phyloP scores from a whole-genome alignment of 2,888 invertebrate genomes.

The Prosapia bicincta region DNA sequence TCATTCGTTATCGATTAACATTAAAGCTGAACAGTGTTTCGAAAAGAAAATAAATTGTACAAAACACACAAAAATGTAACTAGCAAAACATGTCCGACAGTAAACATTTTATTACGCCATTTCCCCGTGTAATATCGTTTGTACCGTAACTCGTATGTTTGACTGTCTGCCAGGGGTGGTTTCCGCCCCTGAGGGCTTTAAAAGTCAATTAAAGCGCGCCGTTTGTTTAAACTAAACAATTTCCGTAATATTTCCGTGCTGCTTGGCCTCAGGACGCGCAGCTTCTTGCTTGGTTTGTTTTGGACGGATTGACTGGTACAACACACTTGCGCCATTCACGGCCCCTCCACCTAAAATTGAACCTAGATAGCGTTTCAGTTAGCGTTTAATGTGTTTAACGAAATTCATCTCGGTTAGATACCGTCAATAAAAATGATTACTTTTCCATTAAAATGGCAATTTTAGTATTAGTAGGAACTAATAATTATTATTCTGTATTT shows the following conservation, averaged over 20 bases:
- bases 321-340: slow-evolving; percentile 11
- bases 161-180: neutral
- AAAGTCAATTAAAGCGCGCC: slow-evolving; percentile 23
- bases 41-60: neutral
- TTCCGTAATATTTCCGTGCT: slow-evolving; percentile 17
- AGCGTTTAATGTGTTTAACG: too few species aligned
- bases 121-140: neutral
- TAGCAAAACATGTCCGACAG: neutral
- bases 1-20: too few species aligned
- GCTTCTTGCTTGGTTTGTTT: slow-evolving; percentile 18
- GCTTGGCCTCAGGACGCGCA: neutral
- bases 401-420: too few species aligned
- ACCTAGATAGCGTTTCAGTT: too few species aligned
- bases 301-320: slow-evolving; percentile 18
- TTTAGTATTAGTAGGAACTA: too few species aligned
- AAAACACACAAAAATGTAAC: too few species aligned
- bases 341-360: too few species aligned
- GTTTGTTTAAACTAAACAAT: slow-evolving; percentile 20
- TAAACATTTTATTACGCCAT: slow-evolving; percentile 8
- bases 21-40: too few species aligned
- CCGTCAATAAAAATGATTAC: too few species aligned
- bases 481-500: too few species aligned
- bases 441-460: too few species aligned
- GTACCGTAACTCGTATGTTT: neutral
- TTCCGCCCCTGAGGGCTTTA: slow-evolving; percentile 14